Evolutionary conservation across 2,797 vertebrate species (phyloP), one percentile per base, ranked within the genome.

Genomic region (Gymnodraco acuticeps): DNA sequence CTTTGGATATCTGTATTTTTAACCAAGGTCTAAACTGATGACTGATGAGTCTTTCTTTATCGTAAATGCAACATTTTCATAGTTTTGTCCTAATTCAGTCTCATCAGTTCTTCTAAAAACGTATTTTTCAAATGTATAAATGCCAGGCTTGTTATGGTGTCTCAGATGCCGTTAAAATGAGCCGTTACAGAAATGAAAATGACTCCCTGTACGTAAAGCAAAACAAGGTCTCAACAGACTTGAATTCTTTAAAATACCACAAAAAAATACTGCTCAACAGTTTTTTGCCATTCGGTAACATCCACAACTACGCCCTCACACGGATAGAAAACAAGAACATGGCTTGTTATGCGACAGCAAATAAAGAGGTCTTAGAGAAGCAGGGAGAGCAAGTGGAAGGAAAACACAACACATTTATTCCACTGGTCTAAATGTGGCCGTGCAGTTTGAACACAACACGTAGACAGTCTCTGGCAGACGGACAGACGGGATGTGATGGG

Each of bases 391-490:
- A 87, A 90, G 79, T 83, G 75, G 82, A 75, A 83, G 89, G 81
- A 92, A 93, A 93, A 89, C 78, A 85, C 86, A 84, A 91, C 92
- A 91, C 94, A 93, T 88, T 89, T 90, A 93, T 91, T 93, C 93
- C 92, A 89, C 87, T 87, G 84, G 78, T 91, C 91, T 90, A 92
- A 94, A 92, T 86, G 64, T 75, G 84, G 90, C 82, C 75, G 85
- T 81, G 84, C 0, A 82, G 80, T 89, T 88, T 86, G 88, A 85
- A 82, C 58, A 88, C 73, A 87, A 83, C 3, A 9, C 85, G 62
- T 5, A 76, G 88, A 89, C 89, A 87, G 53, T 7, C 4, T 70
- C 61, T 73, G 81, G 73, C 79, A 72, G 76, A 64, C 53, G n/a
- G 81, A 66, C 68, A 72, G 83, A 80, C 65, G 64, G 88, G 82